Evolutionary conservation across 2,797 vertebrate genomes (phyloP), one percentile per base, ranked within the genome.

Genomic region (Scolopax bukidnonensis): DNA sequence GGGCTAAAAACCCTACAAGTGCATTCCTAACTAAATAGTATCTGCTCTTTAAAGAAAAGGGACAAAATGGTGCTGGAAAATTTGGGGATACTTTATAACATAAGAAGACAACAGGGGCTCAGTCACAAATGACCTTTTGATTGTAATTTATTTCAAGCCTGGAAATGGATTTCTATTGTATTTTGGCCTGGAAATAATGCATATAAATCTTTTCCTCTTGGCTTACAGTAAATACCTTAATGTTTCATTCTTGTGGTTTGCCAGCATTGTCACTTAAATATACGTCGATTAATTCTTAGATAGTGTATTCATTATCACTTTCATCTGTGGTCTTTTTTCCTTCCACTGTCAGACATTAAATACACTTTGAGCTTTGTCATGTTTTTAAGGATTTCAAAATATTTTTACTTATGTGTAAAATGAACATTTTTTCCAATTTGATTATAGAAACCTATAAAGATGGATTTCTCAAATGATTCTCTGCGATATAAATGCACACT

Each of bases 151-250:
- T 87, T 93, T 90, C 74, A 88, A 88, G 47, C 43, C 36, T 76
- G 43, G 79, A 84, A 87, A 90, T 77, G 24, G 64, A 64, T 95
- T 94, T 95, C 21, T 82, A 50, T 48, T 83, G 56, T 68, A 61
- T 77, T 90, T 87, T 96, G 86, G 68, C 70, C 91, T 82, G 69
- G 36, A 94, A 48, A 82, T 57, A 36, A 96, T 95, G 89, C 89
- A 97, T 96, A 94, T 97, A 98, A 98, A 94, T 96, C 4, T 98
- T 99, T 99, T 98, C 98, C 98, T 99, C 98, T 98, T 98, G 98
- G 96, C 97, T 98, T 97, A 98, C 98, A 98, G 98, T 98, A 98
- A 98, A 98, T 98, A 99, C 98, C 98, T 99, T 99, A 99, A 98
- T 81, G 93, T 98, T 98, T 98, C 98, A 97, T 98, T 98, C 98